phyloP scores from a whole-genome alignment of 1,140 invertebrate genomes.

The Apis florea region DNA sequence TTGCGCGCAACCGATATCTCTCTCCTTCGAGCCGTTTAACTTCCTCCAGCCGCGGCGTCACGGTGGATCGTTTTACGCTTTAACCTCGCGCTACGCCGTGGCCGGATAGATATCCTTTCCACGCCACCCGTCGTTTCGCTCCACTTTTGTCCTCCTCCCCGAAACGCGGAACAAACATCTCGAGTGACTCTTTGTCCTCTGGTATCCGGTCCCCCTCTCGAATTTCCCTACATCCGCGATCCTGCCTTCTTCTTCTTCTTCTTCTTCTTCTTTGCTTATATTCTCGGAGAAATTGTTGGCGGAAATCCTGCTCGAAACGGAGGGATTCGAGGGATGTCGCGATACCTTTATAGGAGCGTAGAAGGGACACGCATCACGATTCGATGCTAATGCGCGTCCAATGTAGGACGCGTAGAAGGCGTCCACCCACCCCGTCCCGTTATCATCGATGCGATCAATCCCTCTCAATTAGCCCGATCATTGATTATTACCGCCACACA shows the following conservation, averaged over 20 bases:
- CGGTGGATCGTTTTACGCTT: conserved; percentile 77
- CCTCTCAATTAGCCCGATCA: conserved; percentile 80
- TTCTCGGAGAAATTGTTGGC: too few relatives aligned
- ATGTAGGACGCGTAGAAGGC: conserved; percentile 30
- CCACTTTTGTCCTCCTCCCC: conserved; percentile 60
- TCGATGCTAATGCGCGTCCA: conserved; percentile 70
- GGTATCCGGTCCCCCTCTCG: conserved; percentile 27
- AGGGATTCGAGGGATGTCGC: too few relatives aligned
- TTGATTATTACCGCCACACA: conserved; percentile 78
- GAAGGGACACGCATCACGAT: conserved; percentile 72
- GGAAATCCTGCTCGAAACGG: too few relatives aligned
- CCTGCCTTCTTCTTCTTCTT: neutral
- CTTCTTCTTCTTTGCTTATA: neutral
- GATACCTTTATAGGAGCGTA: conserved; percentile 72
- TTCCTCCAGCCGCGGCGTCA: conserved; percentile 61
- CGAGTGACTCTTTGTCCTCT: conserved; percentile 48
- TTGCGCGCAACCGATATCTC: too few relatives aligned
- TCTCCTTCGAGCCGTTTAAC: conserved; percentile 30
- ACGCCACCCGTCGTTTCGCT: conserved; percentile 54
- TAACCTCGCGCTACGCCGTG: conserved; percentile 59
- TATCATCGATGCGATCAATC: conserved; percentile 80
- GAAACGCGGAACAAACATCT: conserved; percentile 64
- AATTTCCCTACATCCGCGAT: neutral
- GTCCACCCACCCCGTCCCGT: conserved; percentile 71
- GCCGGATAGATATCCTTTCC: conserved; percentile 64